Conservation (phyloP, 2,113 vertebrate genomes). For the Polypterus senegalus region DNA sequence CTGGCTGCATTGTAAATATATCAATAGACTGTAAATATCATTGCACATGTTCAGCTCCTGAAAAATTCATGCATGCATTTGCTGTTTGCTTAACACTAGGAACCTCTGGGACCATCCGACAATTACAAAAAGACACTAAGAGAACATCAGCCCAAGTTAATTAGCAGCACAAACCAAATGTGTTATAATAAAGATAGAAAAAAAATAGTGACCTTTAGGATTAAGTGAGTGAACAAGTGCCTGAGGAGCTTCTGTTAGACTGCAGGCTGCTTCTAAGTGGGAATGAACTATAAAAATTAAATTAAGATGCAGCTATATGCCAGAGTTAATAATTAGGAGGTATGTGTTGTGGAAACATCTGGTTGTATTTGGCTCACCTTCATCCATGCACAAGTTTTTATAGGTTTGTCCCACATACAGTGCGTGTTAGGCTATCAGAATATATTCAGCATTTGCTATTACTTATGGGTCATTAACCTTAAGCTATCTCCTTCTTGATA, state of each 20-base stretch:
- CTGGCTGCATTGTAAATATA: neutral
- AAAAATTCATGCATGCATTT: neutral
- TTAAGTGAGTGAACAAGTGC: constrained; percentile 1
- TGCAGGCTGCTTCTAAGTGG: neutral
- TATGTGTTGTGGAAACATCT: neutral
- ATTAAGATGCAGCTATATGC: neutral
- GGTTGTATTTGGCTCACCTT: neutral
- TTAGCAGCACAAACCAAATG: neutral
- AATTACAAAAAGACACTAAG: neutral
- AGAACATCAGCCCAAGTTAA: neutral
- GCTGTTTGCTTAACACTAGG: neutral
- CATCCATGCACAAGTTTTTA: neutral
- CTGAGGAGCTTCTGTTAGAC: neutral
- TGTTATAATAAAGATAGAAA: neutral
- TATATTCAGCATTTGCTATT: neutral
- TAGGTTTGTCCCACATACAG: too few relatives aligned
- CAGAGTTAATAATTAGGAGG: neutral
- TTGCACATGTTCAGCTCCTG: neutral
- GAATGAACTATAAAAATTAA: neutral
- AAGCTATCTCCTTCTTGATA: neutral
- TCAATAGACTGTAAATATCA: neutral
- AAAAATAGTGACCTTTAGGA: neutral
- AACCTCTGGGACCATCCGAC: neutral
- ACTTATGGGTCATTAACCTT: neutral
- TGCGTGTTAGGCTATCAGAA: neutral